Percentiles rank a stretch among this genome's conserved stretches.
These are phyloP conservation scores for Marmota flaviventris DNA, from an alignment of 2,113 vertebrate genomes.

Conservation along the genomic window DNA sequence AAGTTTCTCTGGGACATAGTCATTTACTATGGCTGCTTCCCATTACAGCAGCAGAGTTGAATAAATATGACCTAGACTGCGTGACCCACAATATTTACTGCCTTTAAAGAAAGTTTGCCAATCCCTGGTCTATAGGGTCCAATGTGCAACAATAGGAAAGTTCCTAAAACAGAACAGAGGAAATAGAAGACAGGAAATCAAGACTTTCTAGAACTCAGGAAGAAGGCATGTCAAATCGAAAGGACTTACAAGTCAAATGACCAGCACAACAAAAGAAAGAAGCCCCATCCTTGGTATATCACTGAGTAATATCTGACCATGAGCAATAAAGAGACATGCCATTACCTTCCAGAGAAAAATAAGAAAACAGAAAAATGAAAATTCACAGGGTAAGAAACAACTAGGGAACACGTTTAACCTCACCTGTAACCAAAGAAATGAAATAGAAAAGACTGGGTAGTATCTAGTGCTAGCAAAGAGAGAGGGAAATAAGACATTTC, in stretches of 20 bases:
- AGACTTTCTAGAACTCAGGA: constrained; percentile 12
- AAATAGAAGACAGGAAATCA: constrained; percentile 40
- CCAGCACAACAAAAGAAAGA: constrained; percentile 3
- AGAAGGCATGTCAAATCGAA: neutral
- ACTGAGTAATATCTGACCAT: neutral
- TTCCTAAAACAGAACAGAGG: constrained; percentile 8
- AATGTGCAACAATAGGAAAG: neutral
- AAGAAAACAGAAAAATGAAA: neutral
- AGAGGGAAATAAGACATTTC: neutral
- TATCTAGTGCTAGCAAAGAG: neutral
- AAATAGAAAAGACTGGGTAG: neutral
- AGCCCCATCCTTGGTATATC: neutral
- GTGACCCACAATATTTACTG: neutral
- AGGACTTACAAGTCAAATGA: neutral
- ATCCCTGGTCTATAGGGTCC: neutral
- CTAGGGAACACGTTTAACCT: neutral
- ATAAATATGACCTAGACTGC: neutral
- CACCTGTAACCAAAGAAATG: neutral
- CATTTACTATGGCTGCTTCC: neutral
- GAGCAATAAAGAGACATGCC: neutral
- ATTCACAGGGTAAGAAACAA: neutral
- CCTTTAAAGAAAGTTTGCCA: neutral
- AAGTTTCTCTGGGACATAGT: neutral
- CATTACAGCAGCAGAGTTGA: neutral
- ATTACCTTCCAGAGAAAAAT: neutral